A percentile compares a stretch with the other conserved stretches of the same genome.
Conservation (phyloP, 2,113 vertebrate species). For the Steatornis caripensis region DNA sequence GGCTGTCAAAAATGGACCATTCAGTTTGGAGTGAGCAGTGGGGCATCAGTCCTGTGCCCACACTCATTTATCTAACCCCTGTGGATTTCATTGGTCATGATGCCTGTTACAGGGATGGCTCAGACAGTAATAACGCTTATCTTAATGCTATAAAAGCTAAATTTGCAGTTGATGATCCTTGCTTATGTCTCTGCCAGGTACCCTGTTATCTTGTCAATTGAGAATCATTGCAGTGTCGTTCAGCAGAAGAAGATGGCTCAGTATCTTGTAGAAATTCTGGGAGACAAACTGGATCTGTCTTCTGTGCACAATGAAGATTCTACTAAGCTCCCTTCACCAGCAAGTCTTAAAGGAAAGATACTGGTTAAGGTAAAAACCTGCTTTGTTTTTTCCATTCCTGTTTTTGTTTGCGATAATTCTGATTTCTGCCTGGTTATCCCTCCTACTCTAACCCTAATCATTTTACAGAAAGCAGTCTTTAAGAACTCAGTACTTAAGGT, state of each 20-base stretch:
- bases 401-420: background rate
- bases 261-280: conserved; percentile 87
- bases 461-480: background rate
- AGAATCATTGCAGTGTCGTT: conserved; percentile 95
- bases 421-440: background rate
- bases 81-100: background rate
- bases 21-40: background rate
- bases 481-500: background rate
- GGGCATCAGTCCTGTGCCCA: background rate
- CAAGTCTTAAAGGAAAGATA: conserved; percentile 89
- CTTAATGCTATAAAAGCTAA: background rate
- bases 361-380: conserved; percentile 87
- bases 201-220: conserved; percentile 94
- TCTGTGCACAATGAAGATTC: conserved; percentile 76
- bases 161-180: background rate
- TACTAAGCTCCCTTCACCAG: conserved; percentile 85
- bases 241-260: conserved; percentile 99
- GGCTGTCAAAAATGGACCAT: background rate
- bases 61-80: background rate
- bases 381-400: background rate
- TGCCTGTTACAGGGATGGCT: background rate
- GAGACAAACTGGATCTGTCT: conserved; percentile 91
- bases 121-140: background rate
- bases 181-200: conserved; percentile 73
- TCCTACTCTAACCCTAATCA: background rate